Conservation (phyloP, 64 coral and sea anemone species). For the Catalaphyllia jardinei region DNA sequence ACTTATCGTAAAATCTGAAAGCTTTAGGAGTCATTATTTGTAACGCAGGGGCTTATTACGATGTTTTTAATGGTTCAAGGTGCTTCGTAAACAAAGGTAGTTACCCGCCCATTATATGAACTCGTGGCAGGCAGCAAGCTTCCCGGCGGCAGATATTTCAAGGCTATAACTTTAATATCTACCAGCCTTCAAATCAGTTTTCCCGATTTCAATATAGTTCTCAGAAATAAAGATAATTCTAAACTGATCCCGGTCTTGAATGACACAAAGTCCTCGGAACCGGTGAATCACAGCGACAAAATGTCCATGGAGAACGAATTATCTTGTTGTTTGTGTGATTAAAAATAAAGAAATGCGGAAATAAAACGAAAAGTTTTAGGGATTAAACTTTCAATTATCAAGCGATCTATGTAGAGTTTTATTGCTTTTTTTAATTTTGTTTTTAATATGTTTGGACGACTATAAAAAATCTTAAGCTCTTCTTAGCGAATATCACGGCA, state of each 20-base stretch:
- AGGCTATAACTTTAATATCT: not conserved
- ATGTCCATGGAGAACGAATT: not conserved
- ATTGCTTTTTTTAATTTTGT: not conserved
- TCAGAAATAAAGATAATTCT: not conserved
- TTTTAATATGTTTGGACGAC: not conserved
- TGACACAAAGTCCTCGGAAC: slow-evolving; percentile 3
- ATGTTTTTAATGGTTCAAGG: not conserved
- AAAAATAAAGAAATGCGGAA: slow-evolving; percentile 4
- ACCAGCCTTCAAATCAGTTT: not conserved
- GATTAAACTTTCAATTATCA: slow-evolving; percentile 4
- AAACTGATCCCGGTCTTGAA: not conserved
- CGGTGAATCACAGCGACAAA: slow-evolving; percentile 1
- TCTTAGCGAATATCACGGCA: too few species aligned
- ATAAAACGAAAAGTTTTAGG: not conserved
- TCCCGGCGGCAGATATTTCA: not conserved
- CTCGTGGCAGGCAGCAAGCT: not conserved
- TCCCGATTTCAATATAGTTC: not conserved
- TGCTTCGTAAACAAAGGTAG: not conserved
- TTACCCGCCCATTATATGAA: not conserved
- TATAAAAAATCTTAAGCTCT: not conserved
- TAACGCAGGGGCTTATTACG: not conserved
- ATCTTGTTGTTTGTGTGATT: not conserved
- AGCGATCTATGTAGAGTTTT: not conserved
- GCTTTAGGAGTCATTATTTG: not conserved
- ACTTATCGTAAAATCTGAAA: not conserved